These are phyloP conservation scores for Coelopa pilipes DNA, from an alignment of 2,888 invertebrate species.

Conservation along the genomic window DNA sequence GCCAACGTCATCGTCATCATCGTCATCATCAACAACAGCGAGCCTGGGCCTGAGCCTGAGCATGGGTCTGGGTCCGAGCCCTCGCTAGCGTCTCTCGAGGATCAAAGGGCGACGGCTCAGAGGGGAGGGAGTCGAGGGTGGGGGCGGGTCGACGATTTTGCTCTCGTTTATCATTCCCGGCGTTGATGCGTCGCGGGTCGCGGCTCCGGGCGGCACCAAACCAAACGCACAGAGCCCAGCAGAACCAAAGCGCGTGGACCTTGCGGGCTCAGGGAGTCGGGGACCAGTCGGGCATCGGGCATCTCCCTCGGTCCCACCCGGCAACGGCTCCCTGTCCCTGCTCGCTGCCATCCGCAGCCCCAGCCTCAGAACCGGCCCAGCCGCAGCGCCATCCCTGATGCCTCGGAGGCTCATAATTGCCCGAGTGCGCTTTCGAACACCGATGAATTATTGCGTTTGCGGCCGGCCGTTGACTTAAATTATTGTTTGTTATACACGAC, in stretches of 20 bases:
- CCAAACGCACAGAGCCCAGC: not conserved
- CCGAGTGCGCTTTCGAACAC: constrained; percentile 31
- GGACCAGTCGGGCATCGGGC: too few species aligned
- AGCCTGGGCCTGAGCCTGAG: constrained; percentile 19
- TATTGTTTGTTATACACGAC: constrained; percentile 28
- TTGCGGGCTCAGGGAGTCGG: too few species aligned
- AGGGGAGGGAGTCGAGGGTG: not conserved
- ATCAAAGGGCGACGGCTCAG: not conserved
- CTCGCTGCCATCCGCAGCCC: not conserved
- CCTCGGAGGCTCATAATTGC: constrained; percentile 28
- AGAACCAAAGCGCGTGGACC: not conserved
- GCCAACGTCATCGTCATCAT: constrained; percentile 17
- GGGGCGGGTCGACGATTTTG: constrained; percentile 6
- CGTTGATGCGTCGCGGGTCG: constrained; percentile 7
- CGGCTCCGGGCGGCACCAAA: not conserved
- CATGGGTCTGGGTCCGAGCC: too few species aligned
- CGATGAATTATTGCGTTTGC: constrained; percentile 33
- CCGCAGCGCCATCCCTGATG: not conserved
- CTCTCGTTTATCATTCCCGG: constrained; percentile 30
- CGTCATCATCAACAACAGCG: constrained; percentile 20
- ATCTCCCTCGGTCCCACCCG: too few species aligned
- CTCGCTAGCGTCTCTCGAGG: too few species aligned
- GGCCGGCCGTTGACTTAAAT: constrained; percentile 31
- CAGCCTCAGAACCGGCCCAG: not conserved
- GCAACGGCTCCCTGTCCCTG: not conserved